Percentiles rank a stretch among this genome's conserved stretches.
Conservation (phyloP, 2,797 vertebrate genomes). For the Cyclopterus lumpus region DNA sequence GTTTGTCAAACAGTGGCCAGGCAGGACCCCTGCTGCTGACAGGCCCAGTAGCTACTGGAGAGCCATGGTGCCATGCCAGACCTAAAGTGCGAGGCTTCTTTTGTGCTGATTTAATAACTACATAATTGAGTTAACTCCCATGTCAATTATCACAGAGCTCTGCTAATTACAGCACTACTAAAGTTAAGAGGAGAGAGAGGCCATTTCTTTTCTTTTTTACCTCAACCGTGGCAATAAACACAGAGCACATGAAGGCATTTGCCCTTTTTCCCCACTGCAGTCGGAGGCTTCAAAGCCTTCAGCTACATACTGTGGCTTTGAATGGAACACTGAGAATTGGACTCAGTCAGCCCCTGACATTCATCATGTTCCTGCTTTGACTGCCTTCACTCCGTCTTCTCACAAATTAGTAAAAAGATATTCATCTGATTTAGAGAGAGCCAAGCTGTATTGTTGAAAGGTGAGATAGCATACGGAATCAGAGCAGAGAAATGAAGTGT, state of each 20-base stretch:
- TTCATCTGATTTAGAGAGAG: constrained; percentile 18
- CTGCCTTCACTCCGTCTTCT: constrained; percentile 23
- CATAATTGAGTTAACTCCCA: constrained; percentile 77
- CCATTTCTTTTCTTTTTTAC: constrained; percentile 51
- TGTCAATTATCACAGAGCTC: constrained; percentile 75
- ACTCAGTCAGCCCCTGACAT: constrained; percentile 27
- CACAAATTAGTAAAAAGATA: constrained; percentile 7
- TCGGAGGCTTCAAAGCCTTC: constrained; percentile 41
- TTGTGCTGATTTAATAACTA: constrained; percentile 81
- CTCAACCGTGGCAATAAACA: constrained; percentile 54
- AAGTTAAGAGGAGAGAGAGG: constrained; percentile 52
- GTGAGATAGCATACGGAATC: background rate
- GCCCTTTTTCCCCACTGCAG: constrained; percentile 4
- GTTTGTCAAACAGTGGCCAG: constrained; percentile 60
- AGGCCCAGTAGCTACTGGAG: constrained; percentile 51
- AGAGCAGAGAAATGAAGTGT: background rate
- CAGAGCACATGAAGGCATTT: constrained; percentile 52
- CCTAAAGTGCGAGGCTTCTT: constrained; percentile 62
- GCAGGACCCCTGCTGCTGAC: constrained; percentile 64
- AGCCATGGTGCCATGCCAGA: constrained; percentile 60
- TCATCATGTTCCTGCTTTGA: constrained; percentile 50
- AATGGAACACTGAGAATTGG: constrained; percentile 42
- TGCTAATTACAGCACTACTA: constrained; percentile 74
- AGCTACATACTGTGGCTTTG: constrained; percentile 41
- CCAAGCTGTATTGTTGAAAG: background rate